phyloP scores from a whole-genome alignment of 2,797 vertebrate species.

The Poeciliopsis presidionis region DNA sequence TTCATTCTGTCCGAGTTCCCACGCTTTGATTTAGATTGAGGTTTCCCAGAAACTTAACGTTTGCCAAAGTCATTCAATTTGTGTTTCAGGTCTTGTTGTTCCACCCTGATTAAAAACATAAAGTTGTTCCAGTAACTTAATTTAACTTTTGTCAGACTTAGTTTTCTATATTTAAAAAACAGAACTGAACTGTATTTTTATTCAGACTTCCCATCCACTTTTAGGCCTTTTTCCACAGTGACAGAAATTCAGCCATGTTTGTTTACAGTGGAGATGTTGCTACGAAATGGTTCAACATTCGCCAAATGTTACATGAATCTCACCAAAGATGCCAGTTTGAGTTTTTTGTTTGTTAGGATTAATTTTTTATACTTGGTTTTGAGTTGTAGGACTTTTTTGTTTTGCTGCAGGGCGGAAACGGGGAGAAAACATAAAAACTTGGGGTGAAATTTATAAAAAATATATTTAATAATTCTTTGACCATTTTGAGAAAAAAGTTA shows the following conservation, averaged over 20 bases:
- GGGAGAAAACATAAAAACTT: background rate
- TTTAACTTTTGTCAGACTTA: background rate
- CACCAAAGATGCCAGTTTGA: constrained; percentile 36
- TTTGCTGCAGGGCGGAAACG: constrained; percentile 15
- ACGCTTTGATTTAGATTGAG: background rate
- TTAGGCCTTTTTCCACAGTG: background rate
- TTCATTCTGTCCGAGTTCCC: background rate
- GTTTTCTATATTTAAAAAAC: background rate
- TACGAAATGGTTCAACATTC: background rate
- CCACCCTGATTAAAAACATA: background rate
- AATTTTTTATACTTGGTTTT: background rate
- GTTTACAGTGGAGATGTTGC: constrained; percentile 36
- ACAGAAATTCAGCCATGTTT: background rate
- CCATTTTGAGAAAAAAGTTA: background rate
- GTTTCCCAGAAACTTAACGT: background rate
- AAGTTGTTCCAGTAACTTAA: background rate
- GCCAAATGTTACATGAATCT: constrained; percentile 37
- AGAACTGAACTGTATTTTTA: background rate
- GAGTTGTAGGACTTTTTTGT: background rate
- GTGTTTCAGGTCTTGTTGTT: background rate
- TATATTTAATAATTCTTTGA: background rate
- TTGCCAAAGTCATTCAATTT: background rate
- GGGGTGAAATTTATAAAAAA: background rate
- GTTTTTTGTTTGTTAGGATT: background rate
- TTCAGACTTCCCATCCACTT: background rate